phyloP scores from a whole-genome alignment of 92 coral and sea anemone species.

The Blastomussa wellsi region DNA sequence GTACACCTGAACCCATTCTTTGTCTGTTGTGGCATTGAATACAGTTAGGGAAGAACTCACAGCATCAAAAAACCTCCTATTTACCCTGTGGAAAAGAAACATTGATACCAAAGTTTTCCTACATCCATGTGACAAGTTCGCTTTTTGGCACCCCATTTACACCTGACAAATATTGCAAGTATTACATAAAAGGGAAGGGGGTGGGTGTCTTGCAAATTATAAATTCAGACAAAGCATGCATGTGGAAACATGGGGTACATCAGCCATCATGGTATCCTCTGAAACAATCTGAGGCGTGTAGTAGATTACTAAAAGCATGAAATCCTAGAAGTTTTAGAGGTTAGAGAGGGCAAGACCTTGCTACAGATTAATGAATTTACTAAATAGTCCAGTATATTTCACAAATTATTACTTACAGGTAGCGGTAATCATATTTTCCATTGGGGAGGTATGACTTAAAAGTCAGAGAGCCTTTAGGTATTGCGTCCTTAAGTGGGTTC shows the following conservation, averaged over 20 bases:
- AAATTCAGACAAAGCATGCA: too few species aligned
- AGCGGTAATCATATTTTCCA: slow-evolving; percentile 82
- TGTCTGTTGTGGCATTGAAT: slow-evolving; percentile 62
- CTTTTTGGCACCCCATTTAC: too few species aligned
- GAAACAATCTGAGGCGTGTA: too few species aligned
- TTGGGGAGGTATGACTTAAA: slow-evolving; percentile 77
- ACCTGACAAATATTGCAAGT: too few species aligned
- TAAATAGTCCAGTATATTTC: not conserved
- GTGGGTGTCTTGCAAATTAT: too few species aligned
- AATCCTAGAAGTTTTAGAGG: too few species aligned
- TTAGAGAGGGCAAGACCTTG: not conserved
- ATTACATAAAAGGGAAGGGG: too few species aligned
- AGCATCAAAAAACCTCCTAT: slow-evolving; percentile 74
- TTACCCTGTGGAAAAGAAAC: slow-evolving; percentile 29
- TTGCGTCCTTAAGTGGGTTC: slow-evolving; percentile 73
- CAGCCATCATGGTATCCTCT: too few species aligned
- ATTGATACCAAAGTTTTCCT: not conserved
- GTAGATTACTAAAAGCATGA: too few species aligned
- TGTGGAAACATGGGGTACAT: too few species aligned
- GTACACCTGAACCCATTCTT: slow-evolving; percentile 83
- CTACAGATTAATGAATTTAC: not conserved
- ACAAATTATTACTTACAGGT: slow-evolving; percentile 59
- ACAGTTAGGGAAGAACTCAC: slow-evolving; percentile 63
- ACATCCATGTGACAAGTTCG: not conserved
- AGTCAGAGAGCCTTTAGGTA: slow-evolving; percentile 74